These are phyloP conservation scores for Habrosyne pyritoides DNA, from an alignment of 2,888 invertebrate species.

Conservation along the genomic window DNA sequence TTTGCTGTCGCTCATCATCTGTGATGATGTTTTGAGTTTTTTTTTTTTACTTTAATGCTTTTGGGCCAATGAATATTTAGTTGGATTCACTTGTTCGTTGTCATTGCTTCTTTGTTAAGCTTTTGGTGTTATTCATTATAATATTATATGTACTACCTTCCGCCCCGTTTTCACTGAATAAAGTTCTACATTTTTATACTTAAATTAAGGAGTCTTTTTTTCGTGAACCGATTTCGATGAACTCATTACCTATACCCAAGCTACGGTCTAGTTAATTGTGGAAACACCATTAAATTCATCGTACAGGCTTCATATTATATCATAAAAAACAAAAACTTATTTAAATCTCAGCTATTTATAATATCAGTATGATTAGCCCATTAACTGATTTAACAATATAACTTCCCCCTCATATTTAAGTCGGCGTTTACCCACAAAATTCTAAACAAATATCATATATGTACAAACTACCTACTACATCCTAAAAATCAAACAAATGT, in stretches of 20 bases:
- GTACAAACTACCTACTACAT: slow-evolving; percentile 20
- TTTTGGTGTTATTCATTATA: not conserved
- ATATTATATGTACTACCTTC: no score
- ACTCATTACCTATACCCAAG: no score
- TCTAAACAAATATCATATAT: slow-evolving; percentile 16
- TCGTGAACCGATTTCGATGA: no score
- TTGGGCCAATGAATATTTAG: slow-evolving; percentile 22
- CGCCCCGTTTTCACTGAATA: no score
- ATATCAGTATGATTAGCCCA: not conserved
- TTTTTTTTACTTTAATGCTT: slow-evolving; percentile 28
- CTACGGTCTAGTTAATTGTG: no score
- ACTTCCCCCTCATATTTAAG: not conserved
- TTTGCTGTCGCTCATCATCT: slow-evolving; percentile 35
- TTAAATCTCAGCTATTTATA: no score
- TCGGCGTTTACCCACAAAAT: not conserved
- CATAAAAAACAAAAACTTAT: no score
- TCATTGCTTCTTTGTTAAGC: slow-evolving; percentile 10
- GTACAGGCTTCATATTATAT: no score
- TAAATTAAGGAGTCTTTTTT: no score
- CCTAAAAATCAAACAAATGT: slow-evolving; percentile 25
- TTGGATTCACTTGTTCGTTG: not conserved
- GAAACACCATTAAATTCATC: no score
- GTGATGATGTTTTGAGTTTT: slow-evolving; percentile 14
- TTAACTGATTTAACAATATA: not conserved
- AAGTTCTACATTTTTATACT: no score